A percentile compares a stretch with the other conserved stretches of the same genome.
These are phyloP conservation scores for Tholera decimalis DNA, from an alignment of 2,888 invertebrate species.

Conservation along the genomic window DNA sequence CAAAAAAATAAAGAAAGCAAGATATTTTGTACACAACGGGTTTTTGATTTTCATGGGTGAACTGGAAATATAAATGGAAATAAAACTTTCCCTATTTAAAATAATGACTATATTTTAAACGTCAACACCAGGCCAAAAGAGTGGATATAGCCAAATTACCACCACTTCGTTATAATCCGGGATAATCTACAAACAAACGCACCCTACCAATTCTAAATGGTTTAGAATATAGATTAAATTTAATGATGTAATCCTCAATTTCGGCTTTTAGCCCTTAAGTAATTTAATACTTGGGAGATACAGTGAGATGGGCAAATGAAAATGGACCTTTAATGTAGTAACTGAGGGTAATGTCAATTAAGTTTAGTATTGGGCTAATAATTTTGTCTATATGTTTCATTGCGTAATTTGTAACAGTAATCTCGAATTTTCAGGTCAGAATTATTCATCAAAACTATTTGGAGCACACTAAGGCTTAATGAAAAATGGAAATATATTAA, in stretches of 20 bases:
- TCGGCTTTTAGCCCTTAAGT: conserved; percentile 75
- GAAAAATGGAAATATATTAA: not conserved
- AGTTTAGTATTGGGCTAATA: conserved; percentile 32
- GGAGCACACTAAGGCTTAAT: not conserved
- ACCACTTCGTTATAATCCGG: conserved; percentile 82
- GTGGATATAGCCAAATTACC: conserved; percentile 77
- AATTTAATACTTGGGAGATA: conserved; percentile 71
- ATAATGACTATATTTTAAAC: conserved; percentile 21
- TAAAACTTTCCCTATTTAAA: not conserved
- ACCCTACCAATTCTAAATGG: conserved; percentile 77
- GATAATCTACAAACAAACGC: conserved; percentile 81
- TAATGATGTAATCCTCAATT: conserved; percentile 84
- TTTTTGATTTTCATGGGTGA: not conserved
- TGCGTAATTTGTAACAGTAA: not conserved
- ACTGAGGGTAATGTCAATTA: conserved; percentile 31
- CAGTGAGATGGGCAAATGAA: conserved; percentile 57
- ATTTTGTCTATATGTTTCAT: conserved; percentile 10
- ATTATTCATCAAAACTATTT: not conserved
- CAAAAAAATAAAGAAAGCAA: not conserved
- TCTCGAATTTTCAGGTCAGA: no score
- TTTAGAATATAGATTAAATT: conserved; percentile 87
- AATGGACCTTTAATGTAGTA: conserved; percentile 44
- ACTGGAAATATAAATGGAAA: not conserved
- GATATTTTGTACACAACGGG: not conserved
- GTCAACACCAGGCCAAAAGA: conserved; percentile 61